These are phyloP conservation scores for Melanostoma scalare DNA, from an alignment of 2,888 invertebrate species.

Conservation along the genomic window DNA sequence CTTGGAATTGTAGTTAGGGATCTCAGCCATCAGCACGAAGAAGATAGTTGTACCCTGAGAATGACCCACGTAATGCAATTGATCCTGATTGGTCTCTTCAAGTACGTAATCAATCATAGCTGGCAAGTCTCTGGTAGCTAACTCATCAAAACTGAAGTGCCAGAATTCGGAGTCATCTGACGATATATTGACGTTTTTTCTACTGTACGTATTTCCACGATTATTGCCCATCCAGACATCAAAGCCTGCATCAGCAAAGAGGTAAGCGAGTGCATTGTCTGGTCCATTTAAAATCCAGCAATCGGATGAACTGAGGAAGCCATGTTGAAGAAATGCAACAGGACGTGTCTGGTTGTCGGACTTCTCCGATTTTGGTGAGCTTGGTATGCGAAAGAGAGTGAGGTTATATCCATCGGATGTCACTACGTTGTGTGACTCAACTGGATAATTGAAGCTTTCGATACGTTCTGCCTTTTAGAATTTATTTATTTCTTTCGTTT, in stretches of 20 bases:
- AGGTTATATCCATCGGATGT: slow-evolving; percentile 93
- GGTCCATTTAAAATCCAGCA: slow-evolving; percentile 89
- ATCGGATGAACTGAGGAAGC: slow-evolving; percentile 86
- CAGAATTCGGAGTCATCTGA: slow-evolving; percentile 77
- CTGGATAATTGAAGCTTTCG: slow-evolving; percentile 83
- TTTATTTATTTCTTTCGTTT: neutral
- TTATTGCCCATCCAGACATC: slow-evolving; percentile 86
- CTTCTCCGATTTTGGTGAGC: slow-evolving; percentile 79
- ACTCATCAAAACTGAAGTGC: slow-evolving; percentile 84
- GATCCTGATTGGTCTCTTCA: slow-evolving; percentile 80
- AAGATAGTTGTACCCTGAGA: slow-evolving; percentile 84
- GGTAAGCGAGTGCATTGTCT: slow-evolving; percentile 84
- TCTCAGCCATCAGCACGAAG: slow-evolving; percentile 81
- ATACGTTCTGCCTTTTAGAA: slow-evolving; percentile 73
- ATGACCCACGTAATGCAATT: slow-evolving; percentile 86
- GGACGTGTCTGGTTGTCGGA: slow-evolving; percentile 81
- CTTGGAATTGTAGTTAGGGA: slow-evolving; percentile 83
- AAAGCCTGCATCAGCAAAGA: slow-evolving; percentile 83
- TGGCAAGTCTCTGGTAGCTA: slow-evolving; percentile 84
- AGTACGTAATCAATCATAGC: slow-evolving; percentile 85
- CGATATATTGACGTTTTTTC: slow-evolving; percentile 82
- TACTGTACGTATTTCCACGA: slow-evolving; percentile 85
- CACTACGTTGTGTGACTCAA: slow-evolving; percentile 87
- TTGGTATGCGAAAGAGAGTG: slow-evolving; percentile 90
- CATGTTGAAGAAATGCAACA: slow-evolving; percentile 89